phyloP scores from a whole-genome alignment of 1,140 invertebrate species.

The Tyrophagus putrescentiae region DNA sequence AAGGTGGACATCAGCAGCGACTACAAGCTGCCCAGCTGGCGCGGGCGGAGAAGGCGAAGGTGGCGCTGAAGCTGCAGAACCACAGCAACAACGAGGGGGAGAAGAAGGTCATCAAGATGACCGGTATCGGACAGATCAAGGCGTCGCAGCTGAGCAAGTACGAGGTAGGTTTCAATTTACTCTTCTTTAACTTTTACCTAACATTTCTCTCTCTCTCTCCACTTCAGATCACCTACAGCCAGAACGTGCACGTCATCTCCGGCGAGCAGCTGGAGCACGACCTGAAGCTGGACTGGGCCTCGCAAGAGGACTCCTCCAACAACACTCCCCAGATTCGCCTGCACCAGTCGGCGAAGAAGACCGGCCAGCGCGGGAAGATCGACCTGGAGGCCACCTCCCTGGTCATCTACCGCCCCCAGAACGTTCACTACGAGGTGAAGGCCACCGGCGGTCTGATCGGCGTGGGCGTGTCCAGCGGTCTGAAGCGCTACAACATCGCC shows the following conservation, averaged over 20 bases:
- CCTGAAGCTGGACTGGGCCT: constrained; percentile 10
- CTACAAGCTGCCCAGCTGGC: background rate
- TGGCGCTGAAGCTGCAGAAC: constrained; percentile 12
- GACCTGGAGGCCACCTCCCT: background rate
- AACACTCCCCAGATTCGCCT: constrained; percentile 7
- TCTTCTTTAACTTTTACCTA: background rate
- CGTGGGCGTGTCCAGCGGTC: background rate
- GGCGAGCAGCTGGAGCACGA: constrained; percentile 18
- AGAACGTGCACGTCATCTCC: background rate
- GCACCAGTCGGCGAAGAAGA: background rate
- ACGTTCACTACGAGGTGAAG: constrained; percentile 16
- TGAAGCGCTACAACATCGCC: background rate
- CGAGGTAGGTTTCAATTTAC: background rate
- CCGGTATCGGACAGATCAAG: background rate
- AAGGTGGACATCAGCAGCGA: constrained; percentile 11
- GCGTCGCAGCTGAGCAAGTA: background rate
- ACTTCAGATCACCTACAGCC: background rate
- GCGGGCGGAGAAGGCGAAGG: background rate
- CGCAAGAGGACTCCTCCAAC: background rate
- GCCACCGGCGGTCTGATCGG: background rate
- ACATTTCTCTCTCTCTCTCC: background rate
- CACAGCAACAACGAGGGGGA: background rate
- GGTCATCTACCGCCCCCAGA: background rate
- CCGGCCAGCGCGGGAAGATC: background rate
- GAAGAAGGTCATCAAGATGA: constrained; percentile 10